Evolutionary conservation across 2,888 invertebrate species (phyloP).

Genomic region (Lathronympha strigana): DNA sequence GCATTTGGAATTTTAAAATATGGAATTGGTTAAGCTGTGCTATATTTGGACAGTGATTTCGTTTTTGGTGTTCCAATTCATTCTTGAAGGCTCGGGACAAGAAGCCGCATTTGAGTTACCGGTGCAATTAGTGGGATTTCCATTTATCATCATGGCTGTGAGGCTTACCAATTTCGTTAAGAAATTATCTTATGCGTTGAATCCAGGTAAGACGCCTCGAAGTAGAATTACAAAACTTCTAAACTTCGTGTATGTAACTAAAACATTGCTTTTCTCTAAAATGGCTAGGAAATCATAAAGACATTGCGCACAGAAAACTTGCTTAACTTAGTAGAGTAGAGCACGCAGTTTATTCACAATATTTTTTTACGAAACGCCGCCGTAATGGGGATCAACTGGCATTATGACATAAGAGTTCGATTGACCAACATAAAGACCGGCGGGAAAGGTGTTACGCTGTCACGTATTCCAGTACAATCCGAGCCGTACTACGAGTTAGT

Average conservation of each 20-base stretch:
- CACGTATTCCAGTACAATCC: conserved; percentile 45
- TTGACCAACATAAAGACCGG: conserved; percentile 52
- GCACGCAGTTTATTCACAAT: conserved; percentile 38
- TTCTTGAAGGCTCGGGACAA: conserved; percentile 65
- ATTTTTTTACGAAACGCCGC: conserved; percentile 40
- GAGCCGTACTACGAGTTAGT: conserved; percentile 42
- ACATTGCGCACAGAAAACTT: conserved; percentile 19
- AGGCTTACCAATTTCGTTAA: conserved; percentile 92
- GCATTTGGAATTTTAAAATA: conserved; percentile 47
- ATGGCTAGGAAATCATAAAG: conserved; percentile 25
- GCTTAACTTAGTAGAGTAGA: conserved; percentile 39
- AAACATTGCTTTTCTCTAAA: background rate
- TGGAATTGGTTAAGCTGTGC: conserved; percentile 70
- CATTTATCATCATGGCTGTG: conserved; percentile 92
- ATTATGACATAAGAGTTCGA: conserved; percentile 52
- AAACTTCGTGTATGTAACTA: too few relatives aligned
- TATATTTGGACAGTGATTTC: conserved; percentile 66
- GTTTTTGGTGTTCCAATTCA: conserved; percentile 66
- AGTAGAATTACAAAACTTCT: too few relatives aligned
- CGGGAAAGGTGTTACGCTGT: conserved; percentile 46
- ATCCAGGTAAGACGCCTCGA: conserved; percentile 86
- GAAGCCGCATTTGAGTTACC: conserved; percentile 84
- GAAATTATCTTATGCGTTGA: conserved; percentile 92
- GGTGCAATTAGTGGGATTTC: conserved; percentile 92
- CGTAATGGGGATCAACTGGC: conserved; percentile 41